phyloP scores from a whole-genome alignment of 2,888 invertebrate genomes.

The Schizaphis graminum region DNA sequence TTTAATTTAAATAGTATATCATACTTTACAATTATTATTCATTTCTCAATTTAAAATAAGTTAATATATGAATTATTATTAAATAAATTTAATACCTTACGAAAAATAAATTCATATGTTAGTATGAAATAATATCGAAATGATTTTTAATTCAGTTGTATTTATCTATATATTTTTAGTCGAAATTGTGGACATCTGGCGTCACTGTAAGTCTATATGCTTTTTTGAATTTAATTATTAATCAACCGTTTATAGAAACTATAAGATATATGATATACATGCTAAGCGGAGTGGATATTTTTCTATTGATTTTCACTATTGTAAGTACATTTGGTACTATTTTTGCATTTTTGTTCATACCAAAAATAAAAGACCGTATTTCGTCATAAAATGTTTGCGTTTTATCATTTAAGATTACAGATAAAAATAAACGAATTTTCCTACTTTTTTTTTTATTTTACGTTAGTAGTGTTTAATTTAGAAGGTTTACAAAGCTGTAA shows the following conservation, averaged over 20 bases:
- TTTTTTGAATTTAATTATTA: slow-evolving; percentile 19
- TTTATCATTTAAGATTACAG: slow-evolving; percentile 29
- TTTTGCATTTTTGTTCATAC: neutral
- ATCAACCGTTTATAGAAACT: neutral
- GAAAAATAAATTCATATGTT: neutral
- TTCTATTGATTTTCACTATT: neutral
- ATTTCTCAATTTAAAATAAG: neutral
- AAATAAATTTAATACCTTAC: neutral
- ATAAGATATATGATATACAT: neutral
- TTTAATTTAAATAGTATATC: neutral
- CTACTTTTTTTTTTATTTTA: slow-evolving; percentile 5
- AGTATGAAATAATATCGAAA: neutral
- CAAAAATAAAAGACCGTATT: slow-evolving; percentile 10
- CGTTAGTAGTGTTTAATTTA: slow-evolving; percentile 35
- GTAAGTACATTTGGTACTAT: neutral
- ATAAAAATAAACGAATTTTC: slow-evolving; percentile 31
- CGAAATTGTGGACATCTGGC: slow-evolving; percentile 47
- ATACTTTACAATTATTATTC: neutral
- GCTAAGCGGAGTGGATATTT: neutral
- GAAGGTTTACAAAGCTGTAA: slow-evolving; percentile 4
- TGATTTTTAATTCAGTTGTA: neutral
- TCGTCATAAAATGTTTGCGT: neutral
- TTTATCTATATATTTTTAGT: slow-evolving; percentile 11
- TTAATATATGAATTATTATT: neutral
- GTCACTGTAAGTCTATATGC: slow-evolving; percentile 39